Evolutionary conservation across 2,888 invertebrate genomes (phyloP).

Genomic region (Aromia moschata): DNA sequence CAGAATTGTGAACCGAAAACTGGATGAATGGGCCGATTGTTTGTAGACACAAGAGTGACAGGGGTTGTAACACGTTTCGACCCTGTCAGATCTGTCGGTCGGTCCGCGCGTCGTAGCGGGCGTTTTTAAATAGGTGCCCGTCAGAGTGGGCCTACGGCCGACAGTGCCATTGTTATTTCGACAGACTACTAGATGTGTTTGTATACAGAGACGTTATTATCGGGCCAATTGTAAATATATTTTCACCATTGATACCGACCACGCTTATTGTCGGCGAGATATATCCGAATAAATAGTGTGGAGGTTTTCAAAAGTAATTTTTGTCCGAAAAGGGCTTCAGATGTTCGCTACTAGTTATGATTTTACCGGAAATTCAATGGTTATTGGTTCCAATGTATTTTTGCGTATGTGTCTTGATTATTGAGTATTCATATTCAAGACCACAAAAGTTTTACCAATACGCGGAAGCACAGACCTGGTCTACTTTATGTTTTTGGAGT

Average conservation of each 20-base stretch:
- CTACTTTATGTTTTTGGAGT: too few species aligned
- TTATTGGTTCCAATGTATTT: too few species aligned
- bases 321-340: too few species aligned
- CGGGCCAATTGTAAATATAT: conserved; percentile 55
- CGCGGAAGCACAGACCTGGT: too few species aligned
- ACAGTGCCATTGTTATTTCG: conserved; percentile 50
- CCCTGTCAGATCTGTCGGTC: conserved; percentile 40
- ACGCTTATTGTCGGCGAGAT: conserved; percentile 29
- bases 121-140: conserved; percentile 42
- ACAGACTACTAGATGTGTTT: conserved; percentile 56
- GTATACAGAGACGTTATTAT: conserved; percentile 60
- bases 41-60: conserved; percentile 50
- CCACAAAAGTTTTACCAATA: too few species aligned
- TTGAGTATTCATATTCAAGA: too few species aligned
- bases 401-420: too few species aligned
- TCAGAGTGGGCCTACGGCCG: conserved; percentile 33
- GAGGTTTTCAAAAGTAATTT: conserved; percentile 18
- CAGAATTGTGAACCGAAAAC: conserved; percentile 27
- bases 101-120: conserved; percentile 41
- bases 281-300: conserved; percentile 25
- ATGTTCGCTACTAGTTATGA: too few species aligned
- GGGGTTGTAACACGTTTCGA: conserved; percentile 47
- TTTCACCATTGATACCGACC: conserved; percentile 31
- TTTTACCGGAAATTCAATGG: too few species aligned
- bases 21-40: conserved; percentile 45